Evolutionary conservation across 2,797 vertebrate genomes (phyloP).

Genomic region (Harpagifer antarcticus): DNA sequence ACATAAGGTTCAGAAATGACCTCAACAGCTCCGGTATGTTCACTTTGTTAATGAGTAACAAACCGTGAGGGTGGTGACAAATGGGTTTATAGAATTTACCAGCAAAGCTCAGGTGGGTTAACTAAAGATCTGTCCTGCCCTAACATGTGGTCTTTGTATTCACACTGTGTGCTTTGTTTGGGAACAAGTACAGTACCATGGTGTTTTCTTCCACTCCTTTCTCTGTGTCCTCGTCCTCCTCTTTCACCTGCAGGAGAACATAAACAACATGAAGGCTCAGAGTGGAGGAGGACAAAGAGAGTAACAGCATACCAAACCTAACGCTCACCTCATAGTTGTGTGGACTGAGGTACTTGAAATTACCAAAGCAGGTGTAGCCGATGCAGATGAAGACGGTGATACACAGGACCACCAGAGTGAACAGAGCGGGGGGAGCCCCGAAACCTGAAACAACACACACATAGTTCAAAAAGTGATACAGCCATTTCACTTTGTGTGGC

Average conservation of each 20-base stretch:
- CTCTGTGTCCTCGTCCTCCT: constrained; percentile 68
- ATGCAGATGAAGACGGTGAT: constrained; percentile 88
- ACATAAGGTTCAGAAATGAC: background rate
- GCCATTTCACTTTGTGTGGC: background rate
- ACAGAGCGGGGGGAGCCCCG: constrained; percentile 88
- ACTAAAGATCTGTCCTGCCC: background rate
- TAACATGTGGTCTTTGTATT: constrained; percentile 22
- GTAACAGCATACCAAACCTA: background rate
- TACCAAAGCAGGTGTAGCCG: constrained; percentile 90
- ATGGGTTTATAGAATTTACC: constrained; percentile 11
- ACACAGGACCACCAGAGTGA: constrained; percentile 89
- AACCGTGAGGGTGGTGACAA: constrained; percentile 7
- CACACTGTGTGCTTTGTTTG: constrained; percentile 7
- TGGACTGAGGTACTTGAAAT: constrained; percentile 93
- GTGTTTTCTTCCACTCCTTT: constrained; percentile 59
- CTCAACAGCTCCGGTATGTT: background rate
- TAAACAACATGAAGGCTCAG: constrained; percentile 4
- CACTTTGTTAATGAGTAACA: constrained; percentile 32
- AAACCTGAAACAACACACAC: constrained; percentile 84
- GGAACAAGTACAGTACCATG: constrained; percentile 54
- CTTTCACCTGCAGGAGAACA: constrained; percentile 73
- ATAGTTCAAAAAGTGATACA: background rate
- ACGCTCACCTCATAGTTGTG: constrained; percentile 90
- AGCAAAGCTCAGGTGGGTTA: constrained; percentile 1
- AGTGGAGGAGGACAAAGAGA: background rate